Conservation (phyloP, 2,113 vertebrate genomes). For the Myotis lucifugus region DNA sequence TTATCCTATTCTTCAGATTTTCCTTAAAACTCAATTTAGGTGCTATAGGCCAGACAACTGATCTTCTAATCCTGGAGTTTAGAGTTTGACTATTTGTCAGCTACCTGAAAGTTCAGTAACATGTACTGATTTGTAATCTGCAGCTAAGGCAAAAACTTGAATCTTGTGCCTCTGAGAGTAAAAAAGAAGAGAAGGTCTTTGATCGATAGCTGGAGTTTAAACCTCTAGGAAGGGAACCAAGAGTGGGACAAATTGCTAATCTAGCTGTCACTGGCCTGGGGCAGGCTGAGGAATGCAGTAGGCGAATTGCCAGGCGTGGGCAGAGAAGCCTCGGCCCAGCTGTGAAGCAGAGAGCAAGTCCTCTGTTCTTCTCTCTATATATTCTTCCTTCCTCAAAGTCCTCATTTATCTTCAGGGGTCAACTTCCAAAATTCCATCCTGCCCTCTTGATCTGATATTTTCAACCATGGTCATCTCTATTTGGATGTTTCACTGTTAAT, state of each 20-base stretch:
- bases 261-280: not conserved
- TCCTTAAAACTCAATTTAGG: not conserved
- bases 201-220: not conserved
- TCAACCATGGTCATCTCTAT: not conserved
- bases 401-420: not conserved
- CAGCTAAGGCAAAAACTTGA: not conserved
- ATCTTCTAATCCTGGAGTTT: not conserved
- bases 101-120: not conserved
- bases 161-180: not conserved
- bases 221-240: not conserved
- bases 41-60: not conserved
- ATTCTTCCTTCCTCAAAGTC: not conserved
- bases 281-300: not conserved
- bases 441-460: not conserved
- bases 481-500: not conserved
- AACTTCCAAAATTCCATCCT: not conserved
- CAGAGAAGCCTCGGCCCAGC: not conserved
- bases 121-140: not conserved
- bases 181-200: not conserved
- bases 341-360: not conserved
- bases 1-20: not conserved
- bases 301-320: not conserved
- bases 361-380: not conserved
- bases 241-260: not conserved
- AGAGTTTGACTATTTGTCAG: not conserved